A percentile compares a stretch with the other conserved stretches of the same genome.
Conservation (phyloP, 2,888 invertebrate genomes). For the Caenorhabditis panamensis region DNA sequence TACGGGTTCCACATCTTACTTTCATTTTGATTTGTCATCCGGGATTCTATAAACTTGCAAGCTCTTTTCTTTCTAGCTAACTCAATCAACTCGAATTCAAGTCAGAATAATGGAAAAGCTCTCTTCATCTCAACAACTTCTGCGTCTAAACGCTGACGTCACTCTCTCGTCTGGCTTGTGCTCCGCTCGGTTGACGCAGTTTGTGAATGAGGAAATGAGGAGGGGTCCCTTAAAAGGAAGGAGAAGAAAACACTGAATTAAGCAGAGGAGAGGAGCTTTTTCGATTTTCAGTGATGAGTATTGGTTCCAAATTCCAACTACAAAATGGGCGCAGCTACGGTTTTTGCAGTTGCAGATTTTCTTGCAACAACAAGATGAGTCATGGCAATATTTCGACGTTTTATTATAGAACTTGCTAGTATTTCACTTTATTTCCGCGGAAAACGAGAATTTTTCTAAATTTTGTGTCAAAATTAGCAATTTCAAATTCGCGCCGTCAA, state of each 20-base stretch:
- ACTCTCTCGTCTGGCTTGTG: neutral
- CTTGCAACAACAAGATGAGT: too few species aligned
- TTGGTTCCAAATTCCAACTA: too few species aligned
- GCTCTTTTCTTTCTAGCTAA: too few species aligned
- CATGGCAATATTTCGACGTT: too few species aligned
- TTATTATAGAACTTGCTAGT: too few species aligned
- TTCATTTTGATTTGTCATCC: neutral
- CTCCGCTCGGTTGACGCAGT: slow-evolving; percentile 6
- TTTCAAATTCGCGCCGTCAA: neutral
- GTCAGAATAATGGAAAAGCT: neutral
- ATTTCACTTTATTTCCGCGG: too few species aligned
- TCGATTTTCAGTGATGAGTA: too few species aligned
- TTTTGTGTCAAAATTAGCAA: neutral
- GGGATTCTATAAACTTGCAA: neutral
- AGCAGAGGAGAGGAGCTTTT: neutral
- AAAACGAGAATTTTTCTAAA: too few species aligned
- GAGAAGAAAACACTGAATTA: slow-evolving; percentile 1
- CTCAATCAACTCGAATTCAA: neutral
- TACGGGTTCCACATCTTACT: slow-evolving; percentile 4
- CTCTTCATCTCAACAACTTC: neutral
- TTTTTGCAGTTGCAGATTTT: too few species aligned
- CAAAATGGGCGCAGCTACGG: too few species aligned
- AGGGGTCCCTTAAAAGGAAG: neutral
- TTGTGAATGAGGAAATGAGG: slow-evolving; percentile 8
- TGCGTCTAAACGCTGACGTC: neutral